phyloP scores from a whole-genome alignment of 2,113 vertebrate species.

The Bubo blakistoni region DNA sequence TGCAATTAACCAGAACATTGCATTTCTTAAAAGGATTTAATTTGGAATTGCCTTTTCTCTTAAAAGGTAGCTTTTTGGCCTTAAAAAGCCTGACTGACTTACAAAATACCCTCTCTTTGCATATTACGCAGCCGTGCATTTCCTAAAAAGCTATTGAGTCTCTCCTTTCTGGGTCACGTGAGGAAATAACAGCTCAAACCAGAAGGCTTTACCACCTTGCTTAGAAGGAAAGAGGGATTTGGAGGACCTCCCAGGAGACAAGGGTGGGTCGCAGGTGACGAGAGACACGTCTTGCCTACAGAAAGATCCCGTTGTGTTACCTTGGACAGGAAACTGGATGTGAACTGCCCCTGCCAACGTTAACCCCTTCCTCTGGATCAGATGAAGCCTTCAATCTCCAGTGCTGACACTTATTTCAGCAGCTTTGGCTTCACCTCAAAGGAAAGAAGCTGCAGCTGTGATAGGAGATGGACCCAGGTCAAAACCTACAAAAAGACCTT shows the following conservation, averaged over 20 bases:
- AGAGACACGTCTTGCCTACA: neutral
- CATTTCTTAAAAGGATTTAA: neutral
- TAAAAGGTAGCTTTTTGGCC: neutral
- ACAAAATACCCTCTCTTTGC: rapidly evolving
- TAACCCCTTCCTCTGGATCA: neutral
- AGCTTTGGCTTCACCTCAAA: conserved; percentile 23
- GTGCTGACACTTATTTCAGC: neutral
- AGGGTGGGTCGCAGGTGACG: neutral
- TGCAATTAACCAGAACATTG: neutral
- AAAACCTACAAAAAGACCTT: neutral
- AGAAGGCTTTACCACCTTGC: neutral
- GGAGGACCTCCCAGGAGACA: neutral
- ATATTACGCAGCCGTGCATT: rapidly evolving
- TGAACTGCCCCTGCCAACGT: neutral
- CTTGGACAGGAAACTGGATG: neutral
- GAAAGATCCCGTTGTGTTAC: neutral
- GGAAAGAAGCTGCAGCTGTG: conserved; percentile 8
- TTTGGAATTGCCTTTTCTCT: neutral
- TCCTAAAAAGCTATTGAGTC: neutral
- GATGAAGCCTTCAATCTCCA: neutral
- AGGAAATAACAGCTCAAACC: neutral
- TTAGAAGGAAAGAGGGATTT: neutral
- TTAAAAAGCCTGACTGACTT: neutral
- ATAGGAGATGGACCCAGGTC: neutral
- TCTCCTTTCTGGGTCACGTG: neutral